Percentiles rank a stretch among this genome's conserved stretches.
These are phyloP conservation scores for Cirrhinus molitorella DNA, from an alignment of 2,797 vertebrate genomes.

Conservation along the genomic window DNA sequence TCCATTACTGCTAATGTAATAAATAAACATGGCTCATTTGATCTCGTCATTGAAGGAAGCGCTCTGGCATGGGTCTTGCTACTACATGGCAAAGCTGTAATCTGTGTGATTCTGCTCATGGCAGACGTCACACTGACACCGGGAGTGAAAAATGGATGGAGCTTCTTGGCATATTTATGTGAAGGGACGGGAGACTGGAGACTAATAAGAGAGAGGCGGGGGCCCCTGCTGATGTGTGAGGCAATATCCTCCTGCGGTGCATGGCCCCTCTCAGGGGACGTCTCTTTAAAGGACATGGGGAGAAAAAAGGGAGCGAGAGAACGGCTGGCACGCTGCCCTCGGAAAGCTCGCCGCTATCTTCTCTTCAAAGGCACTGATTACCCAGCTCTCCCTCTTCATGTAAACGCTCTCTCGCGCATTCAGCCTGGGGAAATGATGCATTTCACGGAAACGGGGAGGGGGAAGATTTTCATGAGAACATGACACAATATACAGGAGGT, in stretches of 20 bases:
- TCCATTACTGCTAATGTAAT: slow-evolving; percentile 61
- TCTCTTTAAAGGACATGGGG: slow-evolving; percentile 53
- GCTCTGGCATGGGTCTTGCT: slow-evolving; percentile 2
- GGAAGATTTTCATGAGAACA: neutral
- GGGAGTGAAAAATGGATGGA: slow-evolving; percentile 56
- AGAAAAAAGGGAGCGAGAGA: slow-evolving; percentile 1
- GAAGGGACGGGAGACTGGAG: slow-evolving; percentile 52
- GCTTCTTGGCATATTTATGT: slow-evolving; percentile 59
- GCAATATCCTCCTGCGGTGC: slow-evolving; percentile 58
- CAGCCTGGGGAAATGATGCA: neutral
- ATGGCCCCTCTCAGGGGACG: slow-evolving; percentile 55
- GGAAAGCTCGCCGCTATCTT: slow-evolving; percentile 53
- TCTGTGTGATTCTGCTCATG: slow-evolving; percentile 49
- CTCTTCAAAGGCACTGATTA: slow-evolving; percentile 62
- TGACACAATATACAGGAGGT: neutral
- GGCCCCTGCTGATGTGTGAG: slow-evolving; percentile 57
- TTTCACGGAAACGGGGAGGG: neutral
- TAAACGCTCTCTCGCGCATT: slow-evolving; percentile 45
- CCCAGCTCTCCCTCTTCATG: slow-evolving; percentile 52
- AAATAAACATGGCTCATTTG: slow-evolving; percentile 57
- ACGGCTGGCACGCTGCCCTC: slow-evolving; percentile 54
- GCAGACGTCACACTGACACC: slow-evolving; percentile 50
- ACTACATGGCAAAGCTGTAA: slow-evolving; percentile 44
- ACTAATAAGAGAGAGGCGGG: slow-evolving; percentile 58
- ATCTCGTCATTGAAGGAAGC: slow-evolving; percentile 28